Base-by-base conservation (phyloP, 2,113 vertebrate genomes). In the Vidua chalybeata region DNA sequence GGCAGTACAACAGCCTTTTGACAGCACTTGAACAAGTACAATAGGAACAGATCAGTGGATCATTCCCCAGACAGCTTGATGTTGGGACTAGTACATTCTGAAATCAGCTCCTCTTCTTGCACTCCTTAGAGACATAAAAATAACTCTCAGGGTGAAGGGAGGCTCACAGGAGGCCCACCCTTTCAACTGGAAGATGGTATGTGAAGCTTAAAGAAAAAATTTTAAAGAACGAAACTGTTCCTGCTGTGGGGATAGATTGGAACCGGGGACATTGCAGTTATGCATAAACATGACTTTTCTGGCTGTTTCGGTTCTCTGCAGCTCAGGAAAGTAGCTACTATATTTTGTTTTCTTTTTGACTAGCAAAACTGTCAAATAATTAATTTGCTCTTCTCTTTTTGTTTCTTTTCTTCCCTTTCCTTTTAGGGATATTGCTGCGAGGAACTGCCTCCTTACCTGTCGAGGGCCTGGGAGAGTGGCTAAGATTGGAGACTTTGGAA, bases 401-500 rank as follows among this genome's bases (percentile, higher is more conserved):
- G 15, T 81, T 94, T 89, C 89, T 93, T 93, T 20, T 81, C 54
- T 84, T 71, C 63, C 6, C 63, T 87, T 87, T 84, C 49, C 79
- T 92, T 78, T 41, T 97, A 99, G 99, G 97, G 99, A 99, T 92
- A 99, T 99, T 72, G 99, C 99, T 51, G 99, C 99, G 89, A 98
- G 99, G 87, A 99, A 99, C 94, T 99, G 99, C 93, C 98, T 99
- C 49, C 97, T 99, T 79, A 99, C 99, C 88, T 99, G 99, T 94
- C 99, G 99, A 91, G 99, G 99, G 43, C 95, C 98, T 6, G 99
- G 99, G 27, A 98, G 99, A 71, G 98, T 99, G 96, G 99, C 99
- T 64, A 99, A 99, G 97, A 99, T 99, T 31, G 99, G 99, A 89
- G 99, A 99, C 96, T 99, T 99, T 45, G 99, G 99, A 86, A 99